These are phyloP conservation scores for Adelosebastes latens DNA, from an alignment of 2,797 vertebrate genomes.

Conservation along the genomic window DNA sequence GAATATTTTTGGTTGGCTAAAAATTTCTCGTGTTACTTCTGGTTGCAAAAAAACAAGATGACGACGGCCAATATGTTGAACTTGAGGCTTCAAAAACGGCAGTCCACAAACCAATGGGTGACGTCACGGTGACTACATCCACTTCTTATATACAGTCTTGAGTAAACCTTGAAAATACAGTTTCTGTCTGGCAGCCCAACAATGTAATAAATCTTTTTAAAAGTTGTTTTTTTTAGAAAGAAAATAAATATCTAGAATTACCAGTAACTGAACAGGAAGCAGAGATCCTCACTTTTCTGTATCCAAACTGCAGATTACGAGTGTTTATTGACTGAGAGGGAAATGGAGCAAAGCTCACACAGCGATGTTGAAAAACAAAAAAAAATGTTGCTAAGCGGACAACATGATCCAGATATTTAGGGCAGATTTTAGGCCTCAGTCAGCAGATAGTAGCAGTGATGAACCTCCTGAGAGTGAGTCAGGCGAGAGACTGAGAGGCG, in stretches of 20 bases:
- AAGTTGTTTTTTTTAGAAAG: too few relatives aligned
- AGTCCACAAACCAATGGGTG: too few relatives aligned
- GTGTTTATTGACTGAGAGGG: slow-evolving; percentile 2
- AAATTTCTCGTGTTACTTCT: too few relatives aligned
- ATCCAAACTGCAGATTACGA: slow-evolving; percentile 17
- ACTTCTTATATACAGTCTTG: too few relatives aligned
- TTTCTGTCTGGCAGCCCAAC: too few relatives aligned
- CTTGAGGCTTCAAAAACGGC: too few relatives aligned
- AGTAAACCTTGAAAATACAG: too few relatives aligned
- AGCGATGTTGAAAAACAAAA: not conserved
- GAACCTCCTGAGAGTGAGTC: slow-evolving; percentile 55
- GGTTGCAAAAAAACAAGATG: too few relatives aligned
- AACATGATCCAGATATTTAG: slow-evolving; percentile 44
- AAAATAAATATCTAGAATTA: not conserved
- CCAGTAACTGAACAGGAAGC: not conserved
- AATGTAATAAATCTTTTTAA: too few relatives aligned
- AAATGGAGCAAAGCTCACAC: slow-evolving; percentile 9
- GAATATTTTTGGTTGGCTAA: too few relatives aligned
- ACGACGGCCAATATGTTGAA: too few relatives aligned
- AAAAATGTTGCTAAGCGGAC: slow-evolving; percentile 1
- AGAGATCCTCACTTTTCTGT: not conserved
- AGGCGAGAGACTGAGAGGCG: slow-evolving; percentile 28
- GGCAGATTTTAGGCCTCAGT: slow-evolving; percentile 44
- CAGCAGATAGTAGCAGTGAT: slow-evolving; percentile 57
- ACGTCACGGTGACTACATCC: too few relatives aligned